phyloP scores from a whole-genome alignment of 2,113 vertebrate species.

The Corynorhinus townsendii region DNA sequence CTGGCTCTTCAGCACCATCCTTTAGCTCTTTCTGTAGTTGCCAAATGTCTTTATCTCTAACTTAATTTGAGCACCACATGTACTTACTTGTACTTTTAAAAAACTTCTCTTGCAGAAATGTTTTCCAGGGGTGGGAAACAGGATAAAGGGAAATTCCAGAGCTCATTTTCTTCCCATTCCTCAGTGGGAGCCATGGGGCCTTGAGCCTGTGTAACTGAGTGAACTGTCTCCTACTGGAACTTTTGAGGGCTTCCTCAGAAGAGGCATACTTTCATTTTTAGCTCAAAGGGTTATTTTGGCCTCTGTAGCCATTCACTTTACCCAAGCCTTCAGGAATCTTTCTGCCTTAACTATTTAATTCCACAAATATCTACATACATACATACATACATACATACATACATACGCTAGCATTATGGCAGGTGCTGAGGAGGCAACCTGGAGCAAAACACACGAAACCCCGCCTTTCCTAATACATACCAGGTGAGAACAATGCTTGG shows the following conservation, averaged over 20 bases:
- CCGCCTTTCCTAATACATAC: not conserved
- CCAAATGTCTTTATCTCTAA: not conserved
- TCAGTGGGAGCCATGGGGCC: not conserved
- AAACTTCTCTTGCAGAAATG: not conserved
- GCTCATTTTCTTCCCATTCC: not conserved
- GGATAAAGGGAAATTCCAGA: not conserved
- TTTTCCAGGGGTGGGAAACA: not conserved
- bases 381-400: no score
- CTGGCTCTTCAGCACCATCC: not conserved
- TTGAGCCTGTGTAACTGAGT: not conserved
- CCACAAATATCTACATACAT: not conserved
- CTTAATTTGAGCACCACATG: not conserved
- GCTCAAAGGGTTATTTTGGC: not conserved
- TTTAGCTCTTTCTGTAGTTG: not conserved
- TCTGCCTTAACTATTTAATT: not conserved
- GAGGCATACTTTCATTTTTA: not conserved
- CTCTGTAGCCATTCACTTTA: not conserved
- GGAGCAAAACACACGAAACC: not conserved
- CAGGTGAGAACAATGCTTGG: not conserved
- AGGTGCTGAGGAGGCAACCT: not conserved
- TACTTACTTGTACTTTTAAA: not conserved
- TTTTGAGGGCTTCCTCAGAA: not conserved
- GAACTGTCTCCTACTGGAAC: not conserved
- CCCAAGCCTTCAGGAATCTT: not conserved
- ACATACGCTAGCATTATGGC: not conserved